These are phyloP conservation scores for Antigone vipio DNA, from an alignment of 2,113 vertebrate genomes.

Conservation along the genomic window DNA sequence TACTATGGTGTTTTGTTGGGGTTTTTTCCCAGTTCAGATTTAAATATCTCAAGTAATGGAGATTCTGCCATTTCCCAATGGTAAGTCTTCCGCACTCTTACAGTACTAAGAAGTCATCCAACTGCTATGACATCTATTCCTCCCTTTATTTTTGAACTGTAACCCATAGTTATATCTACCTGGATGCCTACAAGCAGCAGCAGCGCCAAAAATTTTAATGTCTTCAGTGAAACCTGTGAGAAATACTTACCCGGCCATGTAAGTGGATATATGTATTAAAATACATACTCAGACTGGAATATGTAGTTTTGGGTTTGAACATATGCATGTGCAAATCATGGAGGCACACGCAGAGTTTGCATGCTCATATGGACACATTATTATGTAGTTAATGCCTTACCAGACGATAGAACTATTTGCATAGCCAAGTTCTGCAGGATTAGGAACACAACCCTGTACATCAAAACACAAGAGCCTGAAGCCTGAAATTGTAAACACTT, in stretches of 20 bases:
- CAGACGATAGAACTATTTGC: background rate
- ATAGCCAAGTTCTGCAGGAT: background rate
- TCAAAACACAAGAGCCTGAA: background rate
- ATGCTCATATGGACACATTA: background rate
- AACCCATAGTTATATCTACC: background rate
- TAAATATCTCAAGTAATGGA: background rate
- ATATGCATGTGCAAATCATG: background rate
- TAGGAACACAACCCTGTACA: background rate
- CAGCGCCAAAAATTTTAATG: rapidly evolving
- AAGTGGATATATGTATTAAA: background rate
- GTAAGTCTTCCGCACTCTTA: background rate
- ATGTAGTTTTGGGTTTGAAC: background rate
- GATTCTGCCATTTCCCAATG: background rate
- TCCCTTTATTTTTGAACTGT: background rate
- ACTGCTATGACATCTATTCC: background rate
- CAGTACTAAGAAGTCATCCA: background rate
- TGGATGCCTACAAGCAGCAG: background rate
- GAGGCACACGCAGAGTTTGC: background rate
- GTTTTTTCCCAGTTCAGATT: background rate
- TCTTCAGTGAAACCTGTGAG: background rate
- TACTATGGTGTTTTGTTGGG: too few species aligned
- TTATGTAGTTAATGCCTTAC: background rate
- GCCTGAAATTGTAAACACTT: background rate
- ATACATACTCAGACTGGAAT: background rate
- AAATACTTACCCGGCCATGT: background rate